phyloP scores from a whole-genome alignment of 2,797 vertebrate species.

The Echeneis naucrates region DNA sequence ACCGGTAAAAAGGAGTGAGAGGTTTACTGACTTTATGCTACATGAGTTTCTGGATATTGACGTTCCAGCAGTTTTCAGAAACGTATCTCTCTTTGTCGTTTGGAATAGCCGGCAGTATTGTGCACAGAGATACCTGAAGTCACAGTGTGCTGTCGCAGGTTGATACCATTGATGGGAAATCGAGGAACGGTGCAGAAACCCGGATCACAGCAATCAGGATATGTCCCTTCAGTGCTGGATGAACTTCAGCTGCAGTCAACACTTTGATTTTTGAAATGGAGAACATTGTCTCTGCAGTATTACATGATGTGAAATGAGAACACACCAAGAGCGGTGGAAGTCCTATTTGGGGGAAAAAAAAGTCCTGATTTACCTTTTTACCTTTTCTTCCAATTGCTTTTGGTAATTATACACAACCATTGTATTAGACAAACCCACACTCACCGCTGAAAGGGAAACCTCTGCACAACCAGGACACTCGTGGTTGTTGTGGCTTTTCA shows the following conservation, averaged over 20 bases:
- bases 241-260: not conserved
- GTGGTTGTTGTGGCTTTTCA: not conserved
- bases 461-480: not conserved
- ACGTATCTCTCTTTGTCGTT: constrained; percentile 26
- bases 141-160: constrained; percentile 1
- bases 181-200: not conserved
- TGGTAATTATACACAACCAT: not conserved
- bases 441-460: constrained; percentile 4
- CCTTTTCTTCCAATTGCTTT: not conserved
- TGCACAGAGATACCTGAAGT: constrained; percentile 19
- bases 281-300: not conserved
- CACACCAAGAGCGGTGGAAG: no score
- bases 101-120: not conserved
- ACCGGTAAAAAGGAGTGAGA: constrained; percentile 7
- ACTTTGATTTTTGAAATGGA: not conserved
- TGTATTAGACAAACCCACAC: not conserved
- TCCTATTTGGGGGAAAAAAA: no score
- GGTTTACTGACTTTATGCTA: not conserved
- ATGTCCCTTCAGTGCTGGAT: constrained; percentile 2
- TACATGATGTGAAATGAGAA: not conserved
- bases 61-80: constrained; percentile 20
- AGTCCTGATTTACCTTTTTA: no score
- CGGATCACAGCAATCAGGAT: constrained; percentile 11
- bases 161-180: constrained; percentile 22
- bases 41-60: constrained; percentile 25